Conservation (phyloP, 2,888 invertebrate species). For the Campaea margaritaria region DNA sequence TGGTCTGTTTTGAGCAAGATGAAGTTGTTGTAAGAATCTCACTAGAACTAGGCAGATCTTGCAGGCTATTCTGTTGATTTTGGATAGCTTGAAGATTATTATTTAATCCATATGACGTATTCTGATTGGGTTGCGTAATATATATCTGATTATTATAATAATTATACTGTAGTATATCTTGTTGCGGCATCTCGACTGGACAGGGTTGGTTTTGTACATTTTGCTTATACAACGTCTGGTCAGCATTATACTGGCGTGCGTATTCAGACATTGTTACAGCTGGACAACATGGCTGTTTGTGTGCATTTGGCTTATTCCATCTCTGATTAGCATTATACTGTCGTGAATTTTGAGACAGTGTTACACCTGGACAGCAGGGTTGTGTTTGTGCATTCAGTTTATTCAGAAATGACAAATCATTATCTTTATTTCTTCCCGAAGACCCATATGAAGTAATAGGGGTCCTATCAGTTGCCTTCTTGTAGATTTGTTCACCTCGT, state of each 20-base stretch:
- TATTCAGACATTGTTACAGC: no score
- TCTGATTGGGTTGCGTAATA: slow-evolving; percentile 6
- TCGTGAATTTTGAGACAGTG: neutral
- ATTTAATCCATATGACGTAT: neutral
- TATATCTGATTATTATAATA: slow-evolving; percentile 1
- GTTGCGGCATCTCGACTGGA: no score
- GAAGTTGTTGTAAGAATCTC: neutral
- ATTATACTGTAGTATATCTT: no score
- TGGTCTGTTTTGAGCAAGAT: neutral
- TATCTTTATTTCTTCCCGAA: neutral
- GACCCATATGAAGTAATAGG: neutral
- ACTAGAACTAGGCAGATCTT: neutral
- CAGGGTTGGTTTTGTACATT: no score
- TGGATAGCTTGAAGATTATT: neutral
- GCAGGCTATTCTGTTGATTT: neutral
- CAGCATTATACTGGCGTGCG: no score
- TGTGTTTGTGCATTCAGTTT: neutral
- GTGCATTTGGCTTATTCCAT: neutral
- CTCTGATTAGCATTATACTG: no score
- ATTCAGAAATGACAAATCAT: neutral
- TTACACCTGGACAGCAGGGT: neutral
- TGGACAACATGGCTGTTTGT: neutral
- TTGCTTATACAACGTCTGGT: no score
- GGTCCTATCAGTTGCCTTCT: neutral
- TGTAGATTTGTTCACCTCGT: slow-evolving; percentile 1